Conservation (phyloP, 2,797 vertebrate species). For the Poecilia gillii region DNA sequence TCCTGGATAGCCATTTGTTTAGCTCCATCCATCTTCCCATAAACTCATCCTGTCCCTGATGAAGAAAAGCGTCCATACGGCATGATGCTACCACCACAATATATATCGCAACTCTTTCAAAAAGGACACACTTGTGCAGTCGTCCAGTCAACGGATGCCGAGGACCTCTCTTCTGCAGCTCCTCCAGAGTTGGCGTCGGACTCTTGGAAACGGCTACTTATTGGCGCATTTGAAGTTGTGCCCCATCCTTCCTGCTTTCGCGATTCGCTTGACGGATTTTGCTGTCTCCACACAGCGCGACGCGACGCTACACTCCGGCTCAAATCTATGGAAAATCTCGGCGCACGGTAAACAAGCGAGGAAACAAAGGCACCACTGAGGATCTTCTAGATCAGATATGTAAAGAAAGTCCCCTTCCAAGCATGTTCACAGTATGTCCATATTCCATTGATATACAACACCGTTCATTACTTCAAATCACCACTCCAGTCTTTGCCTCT, state of each 20-base stretch:
- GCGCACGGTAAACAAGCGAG: constrained; percentile 68
- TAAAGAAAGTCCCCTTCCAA: constrained; percentile 35
- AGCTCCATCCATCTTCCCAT: not conserved
- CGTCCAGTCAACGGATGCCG: not conserved
- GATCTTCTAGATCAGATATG: constrained; percentile 44
- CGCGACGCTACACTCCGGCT: constrained; percentile 23
- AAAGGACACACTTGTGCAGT: not conserved
- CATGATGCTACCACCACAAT: not conserved
- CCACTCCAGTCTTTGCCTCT: constrained; percentile 46
- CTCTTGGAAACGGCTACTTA: not conserved
- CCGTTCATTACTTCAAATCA: constrained; percentile 59
- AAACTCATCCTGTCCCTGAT: not conserved
- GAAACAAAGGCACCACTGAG: constrained; percentile 68
- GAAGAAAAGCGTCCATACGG: not conserved
- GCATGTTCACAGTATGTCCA: constrained; percentile 55
- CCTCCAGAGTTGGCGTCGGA: not conserved
- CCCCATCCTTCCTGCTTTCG: not conserved
- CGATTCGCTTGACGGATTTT: not conserved
- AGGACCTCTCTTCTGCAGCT: not conserved
- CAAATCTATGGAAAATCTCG: constrained; percentile 63
- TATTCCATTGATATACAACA: constrained; percentile 48
- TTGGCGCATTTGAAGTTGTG: not conserved
- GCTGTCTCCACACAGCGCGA: not conserved
- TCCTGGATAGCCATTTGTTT: not conserved
- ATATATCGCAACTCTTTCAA: not conserved